phyloP scores from a whole-genome alignment of 1,140 invertebrate species.

The Drosophila bocqueti region DNA sequence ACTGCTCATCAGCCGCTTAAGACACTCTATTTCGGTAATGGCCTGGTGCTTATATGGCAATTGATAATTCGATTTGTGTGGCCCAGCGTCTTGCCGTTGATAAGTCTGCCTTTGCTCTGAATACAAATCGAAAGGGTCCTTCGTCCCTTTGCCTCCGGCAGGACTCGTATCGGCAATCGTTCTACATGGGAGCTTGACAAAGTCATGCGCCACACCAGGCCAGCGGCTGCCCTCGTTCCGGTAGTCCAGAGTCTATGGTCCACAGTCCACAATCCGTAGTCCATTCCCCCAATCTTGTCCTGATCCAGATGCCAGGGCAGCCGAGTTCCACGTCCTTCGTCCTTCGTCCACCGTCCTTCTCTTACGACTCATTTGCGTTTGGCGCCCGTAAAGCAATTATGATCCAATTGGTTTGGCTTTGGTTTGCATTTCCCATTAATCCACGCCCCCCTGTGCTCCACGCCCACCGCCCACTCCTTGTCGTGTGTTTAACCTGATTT shows the following conservation, averaged over 20 bases:
- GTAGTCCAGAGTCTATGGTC: not conserved
- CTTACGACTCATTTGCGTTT: conserved; percentile 79
- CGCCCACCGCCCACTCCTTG: conserved; percentile 22
- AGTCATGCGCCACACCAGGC: conserved; percentile 10
- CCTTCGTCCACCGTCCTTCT: conserved; percentile 26
- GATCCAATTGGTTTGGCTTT: conserved; percentile 77
- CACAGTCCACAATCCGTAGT: not conserved
- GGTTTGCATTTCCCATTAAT: conserved; percentile 49
- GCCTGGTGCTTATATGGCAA: conserved; percentile 23
- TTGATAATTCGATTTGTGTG: conserved; percentile 46
- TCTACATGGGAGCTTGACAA: conserved; percentile 30
- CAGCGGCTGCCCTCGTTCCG: not conserved
- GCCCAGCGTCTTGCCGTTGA: not conserved
- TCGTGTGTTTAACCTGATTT: conserved; percentile 80
- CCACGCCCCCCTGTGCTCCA: not conserved
- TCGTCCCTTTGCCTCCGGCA: not conserved
- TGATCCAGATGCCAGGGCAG: conserved; percentile 32
- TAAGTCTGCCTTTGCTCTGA: conserved; percentile 13
- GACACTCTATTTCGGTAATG: conserved; percentile 15
- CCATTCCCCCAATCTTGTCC: conserved; percentile 22
- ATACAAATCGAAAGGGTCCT: conserved; percentile 41
- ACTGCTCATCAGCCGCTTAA: conserved; percentile 4
- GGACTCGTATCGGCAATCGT: conserved; percentile 4
- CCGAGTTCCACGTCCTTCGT: not conserved
- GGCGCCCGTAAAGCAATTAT: conserved; percentile 80